These are phyloP conservation scores for Pelvicachromis taeniatus DNA, from an alignment of 2,113 vertebrate genomes.

Conservation along the genomic window DNA sequence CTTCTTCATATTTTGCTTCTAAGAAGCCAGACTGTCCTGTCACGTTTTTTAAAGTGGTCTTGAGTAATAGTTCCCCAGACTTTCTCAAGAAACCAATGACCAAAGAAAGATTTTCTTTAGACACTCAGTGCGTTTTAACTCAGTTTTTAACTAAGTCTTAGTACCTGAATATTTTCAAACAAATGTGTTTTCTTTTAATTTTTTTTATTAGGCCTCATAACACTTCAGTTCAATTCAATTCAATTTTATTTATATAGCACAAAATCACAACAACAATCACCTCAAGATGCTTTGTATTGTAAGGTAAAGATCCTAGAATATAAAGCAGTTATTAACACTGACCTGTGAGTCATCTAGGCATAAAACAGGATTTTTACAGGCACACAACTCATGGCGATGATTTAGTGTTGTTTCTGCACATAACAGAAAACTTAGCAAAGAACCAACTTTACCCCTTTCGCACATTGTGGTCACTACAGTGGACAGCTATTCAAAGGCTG, in stretches of 20 bases:
- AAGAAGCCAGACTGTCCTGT: not conserved
- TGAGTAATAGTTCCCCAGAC: not conserved
- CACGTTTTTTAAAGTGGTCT: not conserved
- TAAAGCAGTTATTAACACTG: not conserved
- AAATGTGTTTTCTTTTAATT: too few species aligned
- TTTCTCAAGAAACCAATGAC: not conserved
- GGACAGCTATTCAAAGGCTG: too few species aligned
- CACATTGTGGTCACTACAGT: too few species aligned
- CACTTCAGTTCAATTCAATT: not conserved
- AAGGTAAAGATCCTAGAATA: not conserved
- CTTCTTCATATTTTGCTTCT: not conserved
- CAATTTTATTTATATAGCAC: fast-evolving
- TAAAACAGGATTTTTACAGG: too few species aligned
- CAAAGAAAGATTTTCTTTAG: not conserved
- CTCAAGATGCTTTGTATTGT: not conserved
- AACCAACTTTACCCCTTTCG: too few species aligned
- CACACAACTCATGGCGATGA: not conserved
- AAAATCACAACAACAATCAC: not conserved
- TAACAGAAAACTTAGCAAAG: not conserved
- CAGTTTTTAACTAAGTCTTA: not conserved
- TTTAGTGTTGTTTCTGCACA: not conserved
- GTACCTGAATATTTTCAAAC: not conserved
- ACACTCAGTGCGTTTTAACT: not conserved
- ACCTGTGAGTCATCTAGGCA: not conserved
- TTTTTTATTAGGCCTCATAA: not conserved